Base-by-base conservation (phyloP, 1,140 invertebrate genomes). In the Aphaenogaster ashmeadi region DNA sequence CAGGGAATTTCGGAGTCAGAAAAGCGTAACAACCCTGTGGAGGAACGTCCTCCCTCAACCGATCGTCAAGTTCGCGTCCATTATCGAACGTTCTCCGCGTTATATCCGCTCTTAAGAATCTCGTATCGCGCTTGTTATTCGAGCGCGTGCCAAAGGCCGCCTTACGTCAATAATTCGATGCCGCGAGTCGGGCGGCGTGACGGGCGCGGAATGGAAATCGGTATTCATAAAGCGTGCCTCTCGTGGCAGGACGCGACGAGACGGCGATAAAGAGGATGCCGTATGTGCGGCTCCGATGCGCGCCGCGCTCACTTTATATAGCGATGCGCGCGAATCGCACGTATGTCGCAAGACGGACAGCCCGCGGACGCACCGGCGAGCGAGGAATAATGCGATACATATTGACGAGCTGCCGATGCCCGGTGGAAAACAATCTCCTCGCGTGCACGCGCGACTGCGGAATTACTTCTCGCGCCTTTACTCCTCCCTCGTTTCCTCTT, bases 131-230 rank as follows among this genome's bases (percentile, higher is more conserved):
- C 47, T 47, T 75, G 66, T 84, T 84, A 84, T 84, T 75, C 69
- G 27, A 84, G 80, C 80, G 83, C 74, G 74, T 86, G 74, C 74
- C 83, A 86, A 86, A 78, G 83, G 74, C 83, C 83, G 83, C 21
- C 18, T 67, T 78, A 13, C 58, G 58, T 86, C 47, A 86, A 79
- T 74, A 60, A 60, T 64, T 78, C 58, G 83, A 75, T 56, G 36
- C 41, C 56, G 44, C 74, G 83, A 62, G 21, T 27, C 21, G 64
- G 13, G 21, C 56, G 8, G 21, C 56, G 54, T 69, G 52, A 47
- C 52, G 71, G 71, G n/a, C 18, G 36, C 33, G 60, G 78, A 78
- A 78, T 74, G 80, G 41, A 74, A 74, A 86, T 86, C 60, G 71
- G 74, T 66, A 86, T 86, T 79, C 83, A 86, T 79, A 44, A 79